Base-by-base conservation (phyloP, 2,888 invertebrate genomes). In the Hydrotaea diabolus region DNA sequence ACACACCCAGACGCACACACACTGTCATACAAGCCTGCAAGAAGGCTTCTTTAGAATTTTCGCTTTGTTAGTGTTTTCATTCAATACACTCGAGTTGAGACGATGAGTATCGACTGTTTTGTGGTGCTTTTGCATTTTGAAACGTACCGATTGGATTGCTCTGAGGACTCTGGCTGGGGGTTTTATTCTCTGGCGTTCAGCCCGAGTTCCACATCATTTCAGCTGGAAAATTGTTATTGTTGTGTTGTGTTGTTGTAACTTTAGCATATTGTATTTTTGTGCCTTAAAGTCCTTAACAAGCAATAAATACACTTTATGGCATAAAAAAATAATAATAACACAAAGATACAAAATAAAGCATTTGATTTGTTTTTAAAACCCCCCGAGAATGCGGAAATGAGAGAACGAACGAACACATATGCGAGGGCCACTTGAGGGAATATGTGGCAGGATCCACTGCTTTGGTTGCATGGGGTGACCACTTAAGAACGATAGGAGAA, bases 281-380 rank as follows among this genome's bases (percentile, higher is more conserved):
- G 71, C 76, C 82, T 77, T 82, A 82, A 85, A 85, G 82, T 85
- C 85, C 82, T 77, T 85, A 85, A 85, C 85, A 85, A 85, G 85
- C 85, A 82, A 85, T 85, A 85, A 85, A 82, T 85, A 82, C 85
- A 82, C 85, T 85, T 82, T 79, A 85, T 69, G 79, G 69, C 36
- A 80, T 55, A 85, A 75, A 80, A 31, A 66, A 21, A 74, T 46
- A 64, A 57, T 19, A 73, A 78, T 36, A 76, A 64, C 43, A 55
- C 57, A 76, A 49, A 36, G 15, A 49, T 73, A 79, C 71, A 71
- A 76, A 79, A 77, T 78, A 78, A 64, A 75, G 59, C 57, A 77
- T 62, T 80, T 77, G 80, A 80, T 77, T 77, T 83, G 62, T 74
- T 77, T 72, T 73, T 36, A 17, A 46, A 31, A 46, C 53, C 43